A percentile compares a stretch with the other conserved stretches of the same genome.
Evolutionary conservation across 2,888 invertebrate genomes (phyloP).

Genomic region (Conomelus anceps): DNA sequence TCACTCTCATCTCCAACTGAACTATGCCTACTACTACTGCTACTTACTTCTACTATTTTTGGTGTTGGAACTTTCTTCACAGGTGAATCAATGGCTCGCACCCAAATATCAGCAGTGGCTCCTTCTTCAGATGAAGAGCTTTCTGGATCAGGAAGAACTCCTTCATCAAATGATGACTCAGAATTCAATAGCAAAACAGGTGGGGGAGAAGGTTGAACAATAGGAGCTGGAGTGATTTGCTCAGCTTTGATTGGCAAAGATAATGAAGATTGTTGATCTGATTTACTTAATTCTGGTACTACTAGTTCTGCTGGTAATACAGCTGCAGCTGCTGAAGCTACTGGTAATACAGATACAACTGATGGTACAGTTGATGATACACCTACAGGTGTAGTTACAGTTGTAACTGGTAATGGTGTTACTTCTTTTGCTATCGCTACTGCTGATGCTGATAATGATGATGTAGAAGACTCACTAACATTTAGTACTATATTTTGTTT

Average conservation of each 20-base stretch:
- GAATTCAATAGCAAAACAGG: not conserved
- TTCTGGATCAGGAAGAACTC: conserved; percentile 18
- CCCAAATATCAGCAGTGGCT: conserved; percentile 37
- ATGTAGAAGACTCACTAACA: not conserved
- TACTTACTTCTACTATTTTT: conserved; percentile 1
- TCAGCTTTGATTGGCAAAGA: not conserved
- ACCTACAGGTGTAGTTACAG: not conserved
- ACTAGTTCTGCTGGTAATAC: not conserved
- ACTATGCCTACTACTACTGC: conserved; percentile 19
- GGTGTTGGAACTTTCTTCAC: conserved; percentile 31
- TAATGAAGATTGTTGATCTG: not conserved
- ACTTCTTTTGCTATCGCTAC: not conserved
- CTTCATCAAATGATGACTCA: not conserved
- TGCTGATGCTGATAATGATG: not conserved
- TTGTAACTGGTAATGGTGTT: not conserved
- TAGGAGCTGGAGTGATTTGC: not conserved
- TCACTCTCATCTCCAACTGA: conserved; percentile 20
- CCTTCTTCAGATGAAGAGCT: conserved; percentile 34
- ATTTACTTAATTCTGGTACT: not conserved
- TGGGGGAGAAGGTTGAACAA: not conserved
- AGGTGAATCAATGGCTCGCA: conserved; percentile 35
- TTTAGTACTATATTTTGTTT: not conserved
- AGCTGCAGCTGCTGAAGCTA: not conserved
- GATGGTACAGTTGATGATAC: not conserved
- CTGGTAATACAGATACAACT: not conserved